Conservation (phyloP, 2,113 vertebrate species). For the Clinocottus analis region DNA sequence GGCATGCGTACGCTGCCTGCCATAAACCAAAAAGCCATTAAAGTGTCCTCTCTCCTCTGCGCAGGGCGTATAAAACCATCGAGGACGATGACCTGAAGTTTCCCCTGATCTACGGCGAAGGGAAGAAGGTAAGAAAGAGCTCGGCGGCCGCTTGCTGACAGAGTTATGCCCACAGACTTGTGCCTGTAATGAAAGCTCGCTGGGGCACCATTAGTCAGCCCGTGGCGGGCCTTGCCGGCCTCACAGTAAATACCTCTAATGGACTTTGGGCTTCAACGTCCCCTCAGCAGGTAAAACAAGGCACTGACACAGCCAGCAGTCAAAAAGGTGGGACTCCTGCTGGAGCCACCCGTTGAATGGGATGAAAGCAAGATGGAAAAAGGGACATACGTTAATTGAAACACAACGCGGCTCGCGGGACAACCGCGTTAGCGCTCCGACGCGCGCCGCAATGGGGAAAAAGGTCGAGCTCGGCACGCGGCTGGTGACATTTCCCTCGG, state of each 20-base stretch:
- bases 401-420: not conserved
- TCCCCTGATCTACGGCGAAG: slow-evolving; percentile 97
- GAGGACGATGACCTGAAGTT: slow-evolving; percentile 96
- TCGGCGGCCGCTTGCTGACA: slow-evolving; percentile 19
- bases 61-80: slow-evolving; percentile 97
- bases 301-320: not conserved
- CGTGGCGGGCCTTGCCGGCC: slow-evolving; percentile 34
- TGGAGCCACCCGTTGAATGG: not conserved
- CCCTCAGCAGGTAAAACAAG: not conserved
- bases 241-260: slow-evolving; percentile 14
- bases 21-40: slow-evolving; percentile 63
- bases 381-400: slow-evolving; percentile 17
- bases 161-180: slow-evolving; percentile 40
- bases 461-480: slow-evolving; percentile 36
- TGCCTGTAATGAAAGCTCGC: slow-evolving; percentile 59
- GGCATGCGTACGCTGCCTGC: slow-evolving; percentile 32
- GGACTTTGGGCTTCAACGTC: slow-evolving; percentile 5
- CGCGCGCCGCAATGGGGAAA: slow-evolving; percentile 17
- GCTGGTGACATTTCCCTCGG: slow-evolving; percentile 42
- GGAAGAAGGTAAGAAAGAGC: slow-evolving; percentile 92
- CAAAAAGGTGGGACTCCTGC: slow-evolving; percentile 2
- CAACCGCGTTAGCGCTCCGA: slow-evolving; percentile 3
- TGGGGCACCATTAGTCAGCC: slow-evolving; percentile 51
- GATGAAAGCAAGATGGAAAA: not conserved
- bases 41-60: slow-evolving; percentile 56